A percentile compares a stretch with the other conserved stretches of the same genome.
Evolutionary conservation across 2,888 invertebrate species (phyloP).

Genomic region (Melinaea menophilus): DNA sequence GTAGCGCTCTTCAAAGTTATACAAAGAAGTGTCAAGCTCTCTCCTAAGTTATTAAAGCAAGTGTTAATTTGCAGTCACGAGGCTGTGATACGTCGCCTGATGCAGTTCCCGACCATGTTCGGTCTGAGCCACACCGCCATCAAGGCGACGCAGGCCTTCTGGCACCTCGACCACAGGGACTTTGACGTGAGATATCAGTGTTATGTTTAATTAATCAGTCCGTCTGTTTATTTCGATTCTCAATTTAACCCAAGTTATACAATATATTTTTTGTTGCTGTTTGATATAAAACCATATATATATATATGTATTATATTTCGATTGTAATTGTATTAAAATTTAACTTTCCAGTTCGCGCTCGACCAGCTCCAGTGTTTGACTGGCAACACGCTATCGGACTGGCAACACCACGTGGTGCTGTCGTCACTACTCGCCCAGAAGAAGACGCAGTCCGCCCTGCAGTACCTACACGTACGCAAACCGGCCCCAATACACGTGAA

Average conservation of each 20-base stretch:
- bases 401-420: conserved; percentile 85
- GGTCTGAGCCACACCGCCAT: conserved; percentile 84
- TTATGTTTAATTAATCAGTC: background rate
- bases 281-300: too few relatives aligned
- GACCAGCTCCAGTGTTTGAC: conserved; percentile 81
- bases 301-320: background rate
- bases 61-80: conserved; percentile 62
- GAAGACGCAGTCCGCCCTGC: conserved; percentile 83
- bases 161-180: conserved; percentile 92
- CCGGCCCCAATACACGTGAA: conserved; percentile 74
- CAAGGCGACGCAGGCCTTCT: conserved; percentile 90
- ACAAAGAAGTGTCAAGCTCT: too few relatives aligned
- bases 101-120: conserved; percentile 89
- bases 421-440: conserved; percentile 82
- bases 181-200: conserved; percentile 79
- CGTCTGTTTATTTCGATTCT: background rate
- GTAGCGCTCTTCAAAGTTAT: too few relatives aligned
- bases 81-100: conserved; percentile 82
- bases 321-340: background rate
- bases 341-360: conserved; percentile 76
- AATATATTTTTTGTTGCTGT: background rate
- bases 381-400: conserved; percentile 78
- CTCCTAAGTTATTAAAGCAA: too few relatives aligned
- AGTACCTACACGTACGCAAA: conserved; percentile 81
- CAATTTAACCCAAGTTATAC: background rate